phyloP scores from a whole-genome alignment of 2,888 invertebrate species.

The Parnassius smintheus region DNA sequence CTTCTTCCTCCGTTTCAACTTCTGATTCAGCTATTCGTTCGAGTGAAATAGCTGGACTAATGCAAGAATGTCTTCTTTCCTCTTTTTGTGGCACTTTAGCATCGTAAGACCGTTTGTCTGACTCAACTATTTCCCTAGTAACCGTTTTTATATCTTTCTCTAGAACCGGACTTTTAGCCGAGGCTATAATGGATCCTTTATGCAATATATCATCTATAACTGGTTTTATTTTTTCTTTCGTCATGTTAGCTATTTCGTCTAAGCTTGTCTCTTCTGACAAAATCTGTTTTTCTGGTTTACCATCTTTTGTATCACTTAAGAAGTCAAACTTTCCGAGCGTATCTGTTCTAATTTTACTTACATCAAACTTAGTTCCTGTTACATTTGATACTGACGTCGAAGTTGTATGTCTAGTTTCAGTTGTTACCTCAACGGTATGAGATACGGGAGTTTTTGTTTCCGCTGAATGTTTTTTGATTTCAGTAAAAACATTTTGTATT shows the following conservation, averaged over 20 bases:
- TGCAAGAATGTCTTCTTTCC: conserved; percentile 72
- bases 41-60: conserved; percentile 72
- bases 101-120: conserved; percentile 70
- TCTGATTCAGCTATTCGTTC: conserved; percentile 76
- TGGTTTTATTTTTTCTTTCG: conserved; percentile 69
- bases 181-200: conserved; percentile 63
- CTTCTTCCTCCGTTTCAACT: conserved; percentile 69
- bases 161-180: conserved; percentile 58
- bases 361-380: conserved; percentile 58
- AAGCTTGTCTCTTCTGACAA: conserved; percentile 49
- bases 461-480: conserved; percentile 30
- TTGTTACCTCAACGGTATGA: conserved; percentile 6
- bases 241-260: conserved; percentile 55
- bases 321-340: conserved; percentile 65
- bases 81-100: conserved; percentile 73
- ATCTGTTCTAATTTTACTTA: conserved; percentile 67
- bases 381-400: conserved; percentile 28
- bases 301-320: conserved; percentile 44
- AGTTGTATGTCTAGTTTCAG: conserved; percentile 11
- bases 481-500: conserved; percentile 29
- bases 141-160: conserved; percentile 67
- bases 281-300: conserved; percentile 32
- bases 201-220: conserved; percentile 72
- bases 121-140: conserved; percentile 63
- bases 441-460: conserved; percentile 21